A percentile compares a stretch with the other conserved stretches of the same genome.
These are phyloP conservation scores for Vidua chalybeata DNA, from an alignment of 2,113 vertebrate genomes.

Conservation along the genomic window DNA sequence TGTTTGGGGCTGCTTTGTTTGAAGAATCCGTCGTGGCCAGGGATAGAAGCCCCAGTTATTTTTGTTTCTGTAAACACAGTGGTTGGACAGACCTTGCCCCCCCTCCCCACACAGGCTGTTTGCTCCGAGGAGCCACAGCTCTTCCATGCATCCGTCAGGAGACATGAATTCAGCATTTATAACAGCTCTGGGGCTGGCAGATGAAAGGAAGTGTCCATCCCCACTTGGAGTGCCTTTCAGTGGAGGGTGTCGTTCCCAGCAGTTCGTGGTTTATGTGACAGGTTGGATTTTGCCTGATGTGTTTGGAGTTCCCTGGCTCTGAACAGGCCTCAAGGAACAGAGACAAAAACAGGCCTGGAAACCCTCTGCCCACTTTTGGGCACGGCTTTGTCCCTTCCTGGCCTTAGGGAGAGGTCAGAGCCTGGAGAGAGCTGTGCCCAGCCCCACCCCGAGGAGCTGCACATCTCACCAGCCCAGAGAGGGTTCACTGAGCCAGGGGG, in stretches of 20 bases:
- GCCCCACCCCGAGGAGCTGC: rapidly evolving
- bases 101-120: not conserved
- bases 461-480: not conserved
- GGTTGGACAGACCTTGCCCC: not conserved
- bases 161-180: rapidly evolving
- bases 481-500: not conserved
- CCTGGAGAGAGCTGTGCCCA: not conserved
- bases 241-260: not conserved
- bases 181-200: not conserved
- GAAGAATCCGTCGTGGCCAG: not conserved
- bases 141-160: not conserved
- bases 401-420: not conserved
- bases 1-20: not conserved
- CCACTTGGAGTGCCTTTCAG: rapidly evolving
- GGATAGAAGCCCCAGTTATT: not conserved
- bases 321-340: not conserved
- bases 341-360: not conserved
- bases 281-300: not conserved
- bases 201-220: not conserved
- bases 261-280: not conserved
- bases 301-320: not conserved
- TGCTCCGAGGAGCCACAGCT: not conserved
- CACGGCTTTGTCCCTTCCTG: not conserved
- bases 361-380: not conserved
- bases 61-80: not conserved